These are phyloP conservation scores for Sebastes trivittatus DNA, from an alignment of 2,797 vertebrate genomes.

Conservation along the genomic window DNA sequence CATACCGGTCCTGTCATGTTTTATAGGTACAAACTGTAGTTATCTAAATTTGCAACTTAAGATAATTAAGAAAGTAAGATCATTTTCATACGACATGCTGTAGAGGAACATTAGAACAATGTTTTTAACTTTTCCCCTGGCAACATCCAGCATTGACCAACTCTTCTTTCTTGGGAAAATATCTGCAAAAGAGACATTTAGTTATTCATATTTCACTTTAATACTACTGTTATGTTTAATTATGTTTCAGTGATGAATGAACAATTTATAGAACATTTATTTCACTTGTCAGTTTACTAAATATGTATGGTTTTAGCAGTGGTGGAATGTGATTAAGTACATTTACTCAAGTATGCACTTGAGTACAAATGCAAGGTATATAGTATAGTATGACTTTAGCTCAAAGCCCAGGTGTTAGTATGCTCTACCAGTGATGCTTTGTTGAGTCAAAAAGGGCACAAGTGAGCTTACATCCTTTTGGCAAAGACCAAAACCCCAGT, in stretches of 20 bases:
- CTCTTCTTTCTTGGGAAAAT: slow-evolving; percentile 70
- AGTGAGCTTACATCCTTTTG: no score
- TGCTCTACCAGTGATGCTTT: no score
- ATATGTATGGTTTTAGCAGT: background rate
- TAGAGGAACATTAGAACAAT: background rate
- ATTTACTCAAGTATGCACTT: background rate
- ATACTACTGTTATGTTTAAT: background rate
- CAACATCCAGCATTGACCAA: slow-evolving; percentile 64
- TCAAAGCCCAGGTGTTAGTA: no score
- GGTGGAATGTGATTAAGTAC: background rate
- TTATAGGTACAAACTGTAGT: background rate
- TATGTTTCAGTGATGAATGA: background rate
- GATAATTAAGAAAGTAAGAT: background rate
- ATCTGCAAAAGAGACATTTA: slow-evolving; percentile 67
- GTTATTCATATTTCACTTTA: background rate
- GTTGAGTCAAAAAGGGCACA: no score
- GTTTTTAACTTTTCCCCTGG: slow-evolving; percentile 52
- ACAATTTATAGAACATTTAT: background rate
- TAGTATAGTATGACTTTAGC: no score
- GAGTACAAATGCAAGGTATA: background rate
- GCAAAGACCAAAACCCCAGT: no score
- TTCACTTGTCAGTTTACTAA: background rate
- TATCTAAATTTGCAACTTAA: background rate
- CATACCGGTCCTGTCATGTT: background rate
- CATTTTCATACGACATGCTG: background rate